Evolutionary conservation across 1,140 invertebrate species (phyloP).

Genomic region (Leucophenga varia): DNA sequence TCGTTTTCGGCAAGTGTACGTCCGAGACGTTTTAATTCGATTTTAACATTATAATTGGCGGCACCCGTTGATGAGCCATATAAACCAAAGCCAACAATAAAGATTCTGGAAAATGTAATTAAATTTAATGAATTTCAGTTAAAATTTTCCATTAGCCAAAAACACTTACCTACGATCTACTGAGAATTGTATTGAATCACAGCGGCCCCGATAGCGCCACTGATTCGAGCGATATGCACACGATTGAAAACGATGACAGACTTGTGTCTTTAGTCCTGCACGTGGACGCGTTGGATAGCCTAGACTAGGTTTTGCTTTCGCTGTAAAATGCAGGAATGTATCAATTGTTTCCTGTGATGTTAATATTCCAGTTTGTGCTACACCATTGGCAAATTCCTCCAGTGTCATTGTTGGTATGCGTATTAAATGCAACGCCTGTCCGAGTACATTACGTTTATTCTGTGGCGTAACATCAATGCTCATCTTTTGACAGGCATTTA

Average conservation of each 20-base stretch:
- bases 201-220: constrained; percentile 88
- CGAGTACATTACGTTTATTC: constrained; percentile 73
- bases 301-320: constrained; percentile 77
- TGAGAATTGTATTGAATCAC: constrained; percentile 91
- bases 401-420: constrained; percentile 87
- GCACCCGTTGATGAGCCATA: constrained; percentile 91
- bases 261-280: constrained; percentile 84
- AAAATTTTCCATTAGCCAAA: not conserved
- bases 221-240: constrained; percentile 95
- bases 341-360: constrained; percentile 89
- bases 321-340: constrained; percentile 87
- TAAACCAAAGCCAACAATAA: constrained; percentile 88
- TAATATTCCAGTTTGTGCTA: constrained; percentile 83
- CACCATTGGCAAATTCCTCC: constrained; percentile 88
- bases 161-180: constrained; percentile 66
- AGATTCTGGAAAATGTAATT: constrained; percentile 64
- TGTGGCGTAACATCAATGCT: constrained; percentile 74
- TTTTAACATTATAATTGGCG: constrained; percentile 87
- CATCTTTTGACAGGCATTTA: constrained; percentile 78
- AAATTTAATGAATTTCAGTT: constrained; percentile 39
- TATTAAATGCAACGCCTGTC: constrained; percentile 79
- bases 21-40: constrained; percentile 84
- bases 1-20: constrained; percentile 84
- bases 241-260: constrained; percentile 92
- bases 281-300: constrained; percentile 79